Percentiles rank a stretch among this genome's conserved stretches.
phyloP scores from a whole-genome alignment of 2,797 vertebrate species.

The Philypnodon macrostomus region DNA sequence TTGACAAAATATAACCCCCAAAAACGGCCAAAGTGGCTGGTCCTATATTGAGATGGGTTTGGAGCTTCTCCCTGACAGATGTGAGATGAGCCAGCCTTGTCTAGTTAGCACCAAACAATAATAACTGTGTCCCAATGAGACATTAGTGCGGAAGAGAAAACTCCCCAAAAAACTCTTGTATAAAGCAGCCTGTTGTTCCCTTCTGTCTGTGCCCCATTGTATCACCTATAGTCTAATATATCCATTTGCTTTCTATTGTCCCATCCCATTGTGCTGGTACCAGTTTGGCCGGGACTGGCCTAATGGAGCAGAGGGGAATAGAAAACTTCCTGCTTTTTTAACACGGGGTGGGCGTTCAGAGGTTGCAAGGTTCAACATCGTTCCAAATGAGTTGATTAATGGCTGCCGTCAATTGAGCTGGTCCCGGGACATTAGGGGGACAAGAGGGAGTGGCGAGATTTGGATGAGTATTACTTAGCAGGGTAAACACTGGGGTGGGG shows the following conservation, averaged over 20 bases:
- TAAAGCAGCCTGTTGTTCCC: slow-evolving; percentile 59
- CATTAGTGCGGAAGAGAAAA: slow-evolving; percentile 28
- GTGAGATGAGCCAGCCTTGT: neutral
- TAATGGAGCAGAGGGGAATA: slow-evolving; percentile 68
- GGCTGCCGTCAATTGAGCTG: slow-evolving; percentile 56
- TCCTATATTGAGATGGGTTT: neutral
- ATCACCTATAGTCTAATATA: slow-evolving; percentile 47
- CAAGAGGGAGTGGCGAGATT: slow-evolving; percentile 53
- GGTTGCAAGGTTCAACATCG: slow-evolving; percentile 67
- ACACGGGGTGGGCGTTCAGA: slow-evolving; percentile 55
- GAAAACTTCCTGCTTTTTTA: slow-evolving; percentile 70
- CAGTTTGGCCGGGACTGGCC: slow-evolving; percentile 51
- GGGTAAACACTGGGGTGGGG: slow-evolving; percentile 54
- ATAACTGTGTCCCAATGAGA: slow-evolving; percentile 36
- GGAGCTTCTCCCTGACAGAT: slow-evolving; percentile 3
- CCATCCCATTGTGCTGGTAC: slow-evolving; percentile 50
- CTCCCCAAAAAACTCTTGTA: slow-evolving; percentile 34
- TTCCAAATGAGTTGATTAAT: slow-evolving; percentile 76
- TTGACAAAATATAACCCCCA: too few relatives aligned
- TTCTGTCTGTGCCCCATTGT: slow-evolving; percentile 53
- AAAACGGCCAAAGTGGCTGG: neutral
- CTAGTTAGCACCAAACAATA: slow-evolving; percentile 12
- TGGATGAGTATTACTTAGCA: slow-evolving; percentile 65
- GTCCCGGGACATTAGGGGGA: slow-evolving; percentile 65
- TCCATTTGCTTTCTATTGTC: slow-evolving; percentile 52